A percentile compares a stretch with the other conserved stretches of the same genome.
These are phyloP conservation scores for Carassius carassius DNA, from an alignment of 2,113 vertebrate genomes.

Conservation along the genomic window DNA sequence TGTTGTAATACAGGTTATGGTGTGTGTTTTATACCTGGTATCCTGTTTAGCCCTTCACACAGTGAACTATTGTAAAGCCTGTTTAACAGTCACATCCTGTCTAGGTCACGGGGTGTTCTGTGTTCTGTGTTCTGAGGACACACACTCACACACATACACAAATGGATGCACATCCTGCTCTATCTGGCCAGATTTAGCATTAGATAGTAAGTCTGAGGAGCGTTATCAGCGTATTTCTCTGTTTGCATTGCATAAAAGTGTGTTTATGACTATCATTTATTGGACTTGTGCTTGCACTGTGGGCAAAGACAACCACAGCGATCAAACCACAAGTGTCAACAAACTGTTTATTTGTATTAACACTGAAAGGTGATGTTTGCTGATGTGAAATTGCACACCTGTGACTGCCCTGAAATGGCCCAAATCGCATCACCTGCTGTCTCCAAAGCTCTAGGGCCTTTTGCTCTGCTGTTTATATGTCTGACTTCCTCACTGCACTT, in stretches of 20 bases:
- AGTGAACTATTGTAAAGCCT: constrained; percentile 54
- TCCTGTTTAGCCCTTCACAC: constrained; percentile 42
- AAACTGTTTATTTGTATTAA: constrained; percentile 15
- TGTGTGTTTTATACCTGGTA: constrained; percentile 29
- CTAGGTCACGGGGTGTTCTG: constrained; percentile 59
- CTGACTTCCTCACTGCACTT: background rate
- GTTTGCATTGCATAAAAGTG: constrained; percentile 7
- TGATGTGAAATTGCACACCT: constrained; percentile 28
- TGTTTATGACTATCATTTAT: background rate
- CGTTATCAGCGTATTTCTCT: background rate
- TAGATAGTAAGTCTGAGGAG: background rate
- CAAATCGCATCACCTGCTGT: constrained; percentile 24
- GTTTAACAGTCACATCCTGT: constrained; percentile 54
- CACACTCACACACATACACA: constrained; percentile 11
- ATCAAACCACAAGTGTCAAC: constrained; percentile 8
- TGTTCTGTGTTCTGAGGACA: constrained; percentile 60
- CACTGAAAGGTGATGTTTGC: constrained; percentile 6
- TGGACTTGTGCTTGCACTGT: background rate
- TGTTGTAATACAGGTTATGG: background rate
- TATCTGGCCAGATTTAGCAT: background rate
- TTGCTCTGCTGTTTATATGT: background rate
- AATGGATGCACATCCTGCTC: constrained; percentile 36
- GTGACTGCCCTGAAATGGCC: constrained; percentile 28
- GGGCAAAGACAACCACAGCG: background rate
- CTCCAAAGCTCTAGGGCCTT: background rate